Evolutionary conservation across 2,113 vertebrate genomes (phyloP), one percentile per base, ranked within the genome.

Genomic region (Gorsachius goisagi): DNA sequence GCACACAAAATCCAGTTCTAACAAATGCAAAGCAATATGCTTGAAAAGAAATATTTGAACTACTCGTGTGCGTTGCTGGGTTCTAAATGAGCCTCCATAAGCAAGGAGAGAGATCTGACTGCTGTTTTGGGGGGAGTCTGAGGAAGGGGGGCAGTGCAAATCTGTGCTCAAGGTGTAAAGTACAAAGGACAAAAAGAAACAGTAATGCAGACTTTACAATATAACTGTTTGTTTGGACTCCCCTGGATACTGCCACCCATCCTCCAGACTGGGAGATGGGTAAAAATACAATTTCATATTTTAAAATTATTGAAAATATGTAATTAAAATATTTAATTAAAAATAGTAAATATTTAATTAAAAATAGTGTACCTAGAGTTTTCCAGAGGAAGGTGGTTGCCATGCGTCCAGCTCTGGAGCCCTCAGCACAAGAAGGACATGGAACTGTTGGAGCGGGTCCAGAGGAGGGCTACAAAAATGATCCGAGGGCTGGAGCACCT

Each of bases 41-140:
- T 45, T 76, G 23, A 72, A 81, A 75, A 83, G 11, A 81, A 81
- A 22, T 35, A 17, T 35, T 39, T 63, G 9, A 88, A 75, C 41
- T 63, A 21, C 30, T 37, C 1, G 0, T 21, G n/a, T 58, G 37
- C 1, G 0, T 58, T 85, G 27, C 49, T 55, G 49, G 8, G 21
- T 92, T 85, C 24, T 63, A 63, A 45, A 76, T 81, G n/a, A 53
- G 21, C 27, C 11, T 41, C 11, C 4, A 28, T 37, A 75, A 72
- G 23, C 27, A 62, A 88, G 39, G 12, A 67, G 81, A 72, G 47
- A 62, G 24, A 52, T 62, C 52, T 75, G 16, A 76, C 53, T 35
- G 21, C 47, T 28, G 20, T 28, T 80, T 41, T 81, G 49, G 44
- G 41, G 15, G 39, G 5, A 67, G 17, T 16, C 23, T 39, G 50